phyloP scores from a whole-genome alignment of 2,888 invertebrate genomes.

The Bugulina stolonifera region DNA sequence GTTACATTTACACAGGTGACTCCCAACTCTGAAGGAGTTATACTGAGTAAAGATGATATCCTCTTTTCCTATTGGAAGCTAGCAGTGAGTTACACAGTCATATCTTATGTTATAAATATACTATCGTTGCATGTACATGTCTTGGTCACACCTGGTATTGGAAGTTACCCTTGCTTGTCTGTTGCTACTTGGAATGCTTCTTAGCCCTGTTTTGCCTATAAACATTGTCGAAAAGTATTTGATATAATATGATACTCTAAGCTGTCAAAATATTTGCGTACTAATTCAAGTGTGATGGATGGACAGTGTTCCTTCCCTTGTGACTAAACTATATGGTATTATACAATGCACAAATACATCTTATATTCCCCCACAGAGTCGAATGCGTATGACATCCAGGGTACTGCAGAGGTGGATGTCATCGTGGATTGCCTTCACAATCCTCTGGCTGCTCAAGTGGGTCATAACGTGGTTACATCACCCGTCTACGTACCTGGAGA shows the following conservation, averaged over 20 bases:
- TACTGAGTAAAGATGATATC: conserved; percentile 48
- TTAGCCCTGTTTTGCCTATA: too few relatives aligned
- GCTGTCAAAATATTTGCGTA: too few relatives aligned
- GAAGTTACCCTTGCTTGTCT: too few relatives aligned
- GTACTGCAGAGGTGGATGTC: conserved; percentile 54
- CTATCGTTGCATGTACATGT: too few relatives aligned
- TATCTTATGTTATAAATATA: too few relatives aligned
- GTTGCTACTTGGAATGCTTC: too few relatives aligned
- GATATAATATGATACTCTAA: too few relatives aligned
- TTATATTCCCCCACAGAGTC: conserved; percentile 37
- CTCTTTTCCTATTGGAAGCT: conserved; percentile 54
- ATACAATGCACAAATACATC: neutral
- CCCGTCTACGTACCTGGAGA: conserved; percentile 43
- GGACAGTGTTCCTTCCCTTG: too few relatives aligned
- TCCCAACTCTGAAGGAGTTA: conserved; percentile 26
- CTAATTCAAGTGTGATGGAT: too few relatives aligned
- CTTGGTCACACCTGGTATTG: too few relatives aligned
- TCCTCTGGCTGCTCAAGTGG: conserved; percentile 49
- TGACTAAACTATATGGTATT: neutral
- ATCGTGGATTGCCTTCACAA: conserved; percentile 48
- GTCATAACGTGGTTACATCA: conserved; percentile 52
- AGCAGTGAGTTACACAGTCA: conserved; percentile 42
- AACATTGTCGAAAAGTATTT: too few relatives aligned
- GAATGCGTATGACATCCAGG: conserved; percentile 48
- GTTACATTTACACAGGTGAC: too few relatives aligned